Conservation (phyloP, 2,113 vertebrate species). For the Pseudois nayaur region DNA sequence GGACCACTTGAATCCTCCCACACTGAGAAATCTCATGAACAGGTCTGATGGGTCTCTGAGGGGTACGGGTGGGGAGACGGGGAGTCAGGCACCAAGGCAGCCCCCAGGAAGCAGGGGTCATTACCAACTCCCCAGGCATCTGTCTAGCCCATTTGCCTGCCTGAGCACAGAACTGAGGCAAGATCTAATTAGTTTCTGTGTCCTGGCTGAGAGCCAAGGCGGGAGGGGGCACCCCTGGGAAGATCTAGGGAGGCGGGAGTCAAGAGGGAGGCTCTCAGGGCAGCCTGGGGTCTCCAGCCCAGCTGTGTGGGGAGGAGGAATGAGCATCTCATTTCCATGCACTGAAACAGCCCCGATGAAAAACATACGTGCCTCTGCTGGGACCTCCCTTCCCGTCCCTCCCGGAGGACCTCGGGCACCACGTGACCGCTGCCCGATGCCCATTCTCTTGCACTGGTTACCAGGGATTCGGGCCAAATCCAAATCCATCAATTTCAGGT, state of each 20-base stretch:
- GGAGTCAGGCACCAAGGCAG: not conserved
- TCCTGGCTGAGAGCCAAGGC: conserved; percentile 26
- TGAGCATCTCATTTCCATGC: not conserved
- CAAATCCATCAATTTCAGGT: conserved; percentile 77
- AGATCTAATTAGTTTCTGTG: conserved; percentile 47
- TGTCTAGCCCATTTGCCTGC: not conserved
- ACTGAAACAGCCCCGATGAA: not conserved
- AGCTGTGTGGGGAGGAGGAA: not conserved
- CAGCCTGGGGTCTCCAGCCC: conserved; percentile 39
- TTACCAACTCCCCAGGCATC: not conserved
- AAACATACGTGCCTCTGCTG: not conserved
- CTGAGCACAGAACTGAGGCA: not conserved
- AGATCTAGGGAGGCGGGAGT: not conserved
- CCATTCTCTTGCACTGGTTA: not conserved
- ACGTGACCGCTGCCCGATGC: accelerated
- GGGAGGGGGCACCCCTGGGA: accelerated
- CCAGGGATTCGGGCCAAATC: conserved; percentile 66
- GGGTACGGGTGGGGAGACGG: accelerated
- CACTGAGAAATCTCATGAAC: not conserved
- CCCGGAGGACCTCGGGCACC: not conserved
- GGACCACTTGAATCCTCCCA: not conserved
- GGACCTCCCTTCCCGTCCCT: conserved; percentile 47
- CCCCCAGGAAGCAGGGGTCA: not conserved
- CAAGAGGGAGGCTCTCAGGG: not conserved
- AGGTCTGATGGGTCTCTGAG: not conserved